Percentiles rank a stretch among this genome's conserved stretches.
phyloP scores from a whole-genome alignment of 2,113 vertebrate genomes.

The Atherinomorus stipes region DNA sequence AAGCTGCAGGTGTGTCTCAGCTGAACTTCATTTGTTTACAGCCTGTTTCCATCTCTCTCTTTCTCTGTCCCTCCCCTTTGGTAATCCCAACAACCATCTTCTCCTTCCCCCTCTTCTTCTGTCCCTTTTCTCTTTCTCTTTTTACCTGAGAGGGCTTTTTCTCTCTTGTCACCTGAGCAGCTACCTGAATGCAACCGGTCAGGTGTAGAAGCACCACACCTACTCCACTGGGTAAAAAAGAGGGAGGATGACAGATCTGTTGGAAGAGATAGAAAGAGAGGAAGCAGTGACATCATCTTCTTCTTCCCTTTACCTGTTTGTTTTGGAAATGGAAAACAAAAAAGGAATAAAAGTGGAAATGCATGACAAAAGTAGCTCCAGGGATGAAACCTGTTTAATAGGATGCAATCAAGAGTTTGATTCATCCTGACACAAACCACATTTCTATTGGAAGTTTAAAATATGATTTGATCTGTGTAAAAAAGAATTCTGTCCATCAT shows the following conservation, averaged over 20 bases:
- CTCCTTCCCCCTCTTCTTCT: background rate
- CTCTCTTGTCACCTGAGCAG: constrained; percentile 49
- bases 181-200: constrained; percentile 45
- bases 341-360: background rate
- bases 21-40: constrained; percentile 55
- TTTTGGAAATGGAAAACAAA: background rate
- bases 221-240: constrained; percentile 38
- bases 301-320: constrained; percentile 7
- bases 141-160: constrained; percentile 17
- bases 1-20: constrained; percentile 26
- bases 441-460: background rate
- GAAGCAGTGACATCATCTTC: constrained; percentile 42
- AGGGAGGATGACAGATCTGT: constrained; percentile 37
- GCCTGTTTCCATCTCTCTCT: constrained; percentile 7
- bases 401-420: no score
- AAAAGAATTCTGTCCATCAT: background rate
- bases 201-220: constrained; percentile 59
- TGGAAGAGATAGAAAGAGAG: constrained; percentile 20
- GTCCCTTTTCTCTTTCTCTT: constrained; percentile 21
- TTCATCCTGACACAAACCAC: no score
- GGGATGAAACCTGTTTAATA: background rate
- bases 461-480: background rate
- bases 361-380: background rate
- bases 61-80: constrained; percentile 36
- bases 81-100: background rate